These are phyloP conservation scores for Heterodera schachtii DNA, from an alignment of 1,140 invertebrate genomes.

Conservation along the genomic window DNA sequence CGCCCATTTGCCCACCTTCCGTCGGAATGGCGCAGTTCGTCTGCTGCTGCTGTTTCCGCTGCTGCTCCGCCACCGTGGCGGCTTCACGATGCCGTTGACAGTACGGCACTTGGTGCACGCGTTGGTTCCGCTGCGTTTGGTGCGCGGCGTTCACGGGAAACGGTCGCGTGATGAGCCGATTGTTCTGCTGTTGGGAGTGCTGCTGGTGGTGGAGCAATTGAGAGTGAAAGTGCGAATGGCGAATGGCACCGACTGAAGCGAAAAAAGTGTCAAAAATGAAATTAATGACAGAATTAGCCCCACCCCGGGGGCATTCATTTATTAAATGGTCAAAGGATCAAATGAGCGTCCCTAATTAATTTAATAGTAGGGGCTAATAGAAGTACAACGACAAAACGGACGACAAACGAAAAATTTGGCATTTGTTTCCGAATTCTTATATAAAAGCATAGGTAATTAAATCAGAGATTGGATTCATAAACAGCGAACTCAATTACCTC, in stretches of 20 bases:
- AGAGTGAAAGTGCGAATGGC: neutral
- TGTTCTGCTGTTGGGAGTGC: neutral
- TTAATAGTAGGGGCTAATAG: too few species aligned
- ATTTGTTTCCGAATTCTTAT: too few species aligned
- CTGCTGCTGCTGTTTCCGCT: neutral
- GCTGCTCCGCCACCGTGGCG: neutral
- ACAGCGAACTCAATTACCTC: too few species aligned
- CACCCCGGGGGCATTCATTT: too few species aligned
- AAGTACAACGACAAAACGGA: too few species aligned
- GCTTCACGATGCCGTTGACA: neutral
- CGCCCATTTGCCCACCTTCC: neutral
- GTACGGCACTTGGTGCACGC: neutral
- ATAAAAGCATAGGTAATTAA: too few species aligned
- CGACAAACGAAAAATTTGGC: too few species aligned
- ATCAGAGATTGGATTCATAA: too few species aligned
- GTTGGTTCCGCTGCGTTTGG: neutral
- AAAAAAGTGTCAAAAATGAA: too few species aligned
- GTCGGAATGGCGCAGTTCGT: neutral
- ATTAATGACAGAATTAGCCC: too few species aligned
- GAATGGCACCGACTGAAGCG: constrained; percentile 1
- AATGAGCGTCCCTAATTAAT: too few species aligned
- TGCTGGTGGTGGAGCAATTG: neutral
- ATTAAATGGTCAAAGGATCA: neutral
- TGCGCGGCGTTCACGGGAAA: neutral
- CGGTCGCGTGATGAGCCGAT: neutral